phyloP scores from a whole-genome alignment of 2,113 vertebrate species.

The Patagioenas fasciata region DNA sequence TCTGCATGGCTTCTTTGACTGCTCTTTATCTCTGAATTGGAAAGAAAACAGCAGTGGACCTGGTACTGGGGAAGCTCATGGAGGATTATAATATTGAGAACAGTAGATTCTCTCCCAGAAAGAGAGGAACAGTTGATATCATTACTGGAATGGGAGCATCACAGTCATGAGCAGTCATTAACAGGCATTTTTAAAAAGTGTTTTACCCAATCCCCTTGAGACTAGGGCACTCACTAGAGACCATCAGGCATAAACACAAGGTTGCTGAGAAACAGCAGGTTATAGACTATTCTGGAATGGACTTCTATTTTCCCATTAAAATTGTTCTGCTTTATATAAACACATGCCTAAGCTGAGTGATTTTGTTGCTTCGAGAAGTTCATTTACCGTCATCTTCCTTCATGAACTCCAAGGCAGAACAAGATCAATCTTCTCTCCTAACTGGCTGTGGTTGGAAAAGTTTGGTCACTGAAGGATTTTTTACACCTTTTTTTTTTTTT shows the following conservation, averaged over 20 bases:
- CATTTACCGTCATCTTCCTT: background rate
- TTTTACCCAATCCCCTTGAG: background rate
- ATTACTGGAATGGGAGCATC: background rate
- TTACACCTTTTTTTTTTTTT: too few relatives aligned
- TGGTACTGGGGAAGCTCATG: background rate
- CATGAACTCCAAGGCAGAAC: background rate
- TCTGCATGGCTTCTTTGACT: background rate
- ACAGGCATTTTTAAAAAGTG: background rate
- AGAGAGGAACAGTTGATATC: background rate
- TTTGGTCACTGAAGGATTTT: background rate
- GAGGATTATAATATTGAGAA: background rate
- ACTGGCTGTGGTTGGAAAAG: background rate
- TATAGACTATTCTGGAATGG: background rate
- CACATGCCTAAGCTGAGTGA: background rate
- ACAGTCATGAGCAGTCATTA: background rate
- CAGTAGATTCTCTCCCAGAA: background rate
- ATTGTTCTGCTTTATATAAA: background rate
- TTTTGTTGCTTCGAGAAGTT: background rate
- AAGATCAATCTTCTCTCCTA: background rate
- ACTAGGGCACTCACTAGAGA: background rate
- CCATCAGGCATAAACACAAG: background rate
- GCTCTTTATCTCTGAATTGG: background rate
- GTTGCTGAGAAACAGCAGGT: background rate
- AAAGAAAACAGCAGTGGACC: background rate
- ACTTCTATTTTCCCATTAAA: background rate